A percentile compares a stretch with the other conserved stretches of the same genome.
phyloP scores from a whole-genome alignment of 2,797 vertebrate species.

The Typhlichthys subterraneus region DNA sequence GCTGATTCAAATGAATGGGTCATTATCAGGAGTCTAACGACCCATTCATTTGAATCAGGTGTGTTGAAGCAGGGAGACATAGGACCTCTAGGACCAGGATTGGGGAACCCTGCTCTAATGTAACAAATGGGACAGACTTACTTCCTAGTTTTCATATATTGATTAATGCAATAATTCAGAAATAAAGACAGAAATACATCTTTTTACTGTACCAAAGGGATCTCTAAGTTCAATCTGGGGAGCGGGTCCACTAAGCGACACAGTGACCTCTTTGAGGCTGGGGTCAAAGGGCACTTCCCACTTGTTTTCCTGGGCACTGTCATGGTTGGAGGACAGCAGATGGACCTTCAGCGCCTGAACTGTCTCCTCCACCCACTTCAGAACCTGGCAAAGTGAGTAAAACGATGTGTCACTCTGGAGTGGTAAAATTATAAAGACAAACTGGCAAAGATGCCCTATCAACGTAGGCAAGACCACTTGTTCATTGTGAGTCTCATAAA shows the following conservation, averaged over 20 bases:
- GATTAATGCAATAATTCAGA: not conserved
- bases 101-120: too few species aligned
- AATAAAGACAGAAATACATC: not conserved
- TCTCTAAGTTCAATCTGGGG: slow-evolving; percentile 86
- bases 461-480: too few species aligned
- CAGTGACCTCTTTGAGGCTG: slow-evolving; percentile 92
- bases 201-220: slow-evolving; percentile 79
- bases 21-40: too few species aligned
- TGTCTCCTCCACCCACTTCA: slow-evolving; percentile 95
- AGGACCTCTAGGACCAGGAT: too few species aligned
- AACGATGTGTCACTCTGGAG: slow-evolving; percentile 11
- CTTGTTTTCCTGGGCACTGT: slow-evolving; percentile 80
- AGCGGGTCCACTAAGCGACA: slow-evolving; percentile 90
- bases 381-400: slow-evolving; percentile 76
- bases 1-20: too few species aligned
- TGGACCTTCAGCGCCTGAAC: slow-evolving; percentile 93
- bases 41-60: too few species aligned
- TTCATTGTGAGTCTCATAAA: too few species aligned
- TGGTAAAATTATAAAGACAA: too few species aligned
- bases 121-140: not conserved
- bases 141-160: not conserved
- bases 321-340: slow-evolving; percentile 89
- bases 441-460: too few species aligned
- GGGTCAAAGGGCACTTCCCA: slow-evolving; percentile 91
- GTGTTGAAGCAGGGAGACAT: too few species aligned